Percentiles rank a stretch among this genome's conserved stretches.
Conservation (phyloP, 2,888 invertebrate genomes). For the Eupithecia subumbrata region DNA sequence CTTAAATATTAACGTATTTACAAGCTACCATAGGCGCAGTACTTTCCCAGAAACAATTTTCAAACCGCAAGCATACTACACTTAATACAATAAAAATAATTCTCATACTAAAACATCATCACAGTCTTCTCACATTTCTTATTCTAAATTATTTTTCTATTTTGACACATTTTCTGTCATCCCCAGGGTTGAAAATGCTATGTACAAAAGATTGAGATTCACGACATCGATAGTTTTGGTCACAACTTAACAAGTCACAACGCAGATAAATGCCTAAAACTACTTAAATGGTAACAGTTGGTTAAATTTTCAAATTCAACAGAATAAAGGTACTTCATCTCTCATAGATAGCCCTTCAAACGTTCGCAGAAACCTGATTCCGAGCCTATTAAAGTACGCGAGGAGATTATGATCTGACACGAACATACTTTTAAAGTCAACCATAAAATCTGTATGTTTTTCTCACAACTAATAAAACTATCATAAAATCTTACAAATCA, state of each 20-base stretch:
- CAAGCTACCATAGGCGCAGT: conserved; percentile 34
- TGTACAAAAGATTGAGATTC: conserved; percentile 42
- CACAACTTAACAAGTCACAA: conserved; percentile 26
- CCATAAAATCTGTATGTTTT: neutral
- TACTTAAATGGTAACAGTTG: conserved; percentile 26
- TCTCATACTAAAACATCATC: conserved; percentile 73
- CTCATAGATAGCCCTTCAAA: neutral
- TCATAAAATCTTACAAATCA: conserved; percentile 21
- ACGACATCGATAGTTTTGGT: conserved; percentile 24
- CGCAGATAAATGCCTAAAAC: conserved; percentile 31
- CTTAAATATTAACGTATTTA: conserved; percentile 40
- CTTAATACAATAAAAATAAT: conserved; percentile 60
- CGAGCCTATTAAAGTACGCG: neutral
- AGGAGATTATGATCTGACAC: conserved; percentile 21
- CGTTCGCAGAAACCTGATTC: neutral
- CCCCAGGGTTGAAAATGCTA: conserved; percentile 37
- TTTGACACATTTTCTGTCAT: conserved; percentile 56
- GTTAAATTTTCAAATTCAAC: conserved; percentile 12
- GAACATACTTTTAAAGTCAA: neutral
- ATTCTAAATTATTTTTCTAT: conserved; percentile 57
- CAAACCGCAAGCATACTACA: conserved; percentile 42
- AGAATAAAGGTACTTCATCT: neutral
- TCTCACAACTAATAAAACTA: conserved; percentile 13
- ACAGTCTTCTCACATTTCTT: conserved; percentile 81
- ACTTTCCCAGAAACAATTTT: conserved; percentile 36